Evolutionary conservation across 2,888 invertebrate genomes (phyloP), one percentile per base, ranked within the genome.

Genomic region (Didymodactylos carnosus): DNA sequence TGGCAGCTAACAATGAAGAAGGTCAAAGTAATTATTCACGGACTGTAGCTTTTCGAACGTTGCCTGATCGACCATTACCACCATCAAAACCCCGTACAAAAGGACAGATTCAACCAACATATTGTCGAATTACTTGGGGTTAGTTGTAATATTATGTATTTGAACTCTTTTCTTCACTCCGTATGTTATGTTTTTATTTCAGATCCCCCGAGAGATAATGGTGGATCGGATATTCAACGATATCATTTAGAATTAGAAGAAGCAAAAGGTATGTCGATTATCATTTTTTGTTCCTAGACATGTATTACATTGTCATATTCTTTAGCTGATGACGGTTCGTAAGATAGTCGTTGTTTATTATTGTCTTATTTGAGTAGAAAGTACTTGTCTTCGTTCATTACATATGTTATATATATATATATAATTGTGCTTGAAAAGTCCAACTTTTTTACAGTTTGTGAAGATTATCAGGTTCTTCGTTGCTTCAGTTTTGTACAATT

Each of bases 11-110:
- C 80, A 92, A 91, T 80, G 89, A 89, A 77, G 91, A 91, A 79
- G 92, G 92, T 3, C 86, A 87, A 77, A 91, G 91, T 10, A 87
- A 88, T 23, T 91, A 90, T 90, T 91, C 90, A 29, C 87, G 88
- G 72, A 89, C 90, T 80, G 88, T 90, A 39, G 53, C 43, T 29
- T 91, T 89, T 82, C 87, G 87, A 77, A 94, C 94, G 14, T 84
- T 87, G 75, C 89, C 92, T 7, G 91, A 90, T 80, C 85, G 88
- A 75, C 93, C 92, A 5, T 87, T 87, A 0, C 86, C 89, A 72
- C 92, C 92, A 35, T 87, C 88, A 13, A 88, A 90, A 78, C 91
- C 91, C 5, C 83, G 86, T 76, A 87, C 90, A 25, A 91, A 91
- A 81, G 92, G 92, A 72, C 88, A 90, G 81, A 87, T 90, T 62